These are phyloP conservation scores for Chlorops oryzae DNA, from an alignment of 1,140 invertebrate genomes.

Conservation along the genomic window DNA sequence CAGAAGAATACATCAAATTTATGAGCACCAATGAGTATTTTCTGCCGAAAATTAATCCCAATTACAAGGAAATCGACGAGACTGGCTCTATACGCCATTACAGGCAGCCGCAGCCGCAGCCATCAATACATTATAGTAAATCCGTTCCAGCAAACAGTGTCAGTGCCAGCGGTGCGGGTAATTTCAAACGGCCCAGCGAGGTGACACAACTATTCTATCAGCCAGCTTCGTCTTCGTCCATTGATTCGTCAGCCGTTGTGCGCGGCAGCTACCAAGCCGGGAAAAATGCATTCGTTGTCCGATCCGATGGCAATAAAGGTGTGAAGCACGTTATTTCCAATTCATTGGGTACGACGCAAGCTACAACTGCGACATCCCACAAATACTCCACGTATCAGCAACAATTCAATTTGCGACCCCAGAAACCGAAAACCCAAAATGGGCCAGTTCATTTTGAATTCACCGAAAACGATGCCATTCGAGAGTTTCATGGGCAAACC, in stretches of 20 bases:
- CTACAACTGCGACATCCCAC: slow-evolving; percentile 14
- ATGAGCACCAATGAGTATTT: slow-evolving; percentile 45
- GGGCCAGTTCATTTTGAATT: slow-evolving; percentile 41
- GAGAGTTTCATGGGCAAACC: background rate
- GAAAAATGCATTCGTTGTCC: slow-evolving; percentile 38
- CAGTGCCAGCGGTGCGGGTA: slow-evolving; percentile 19
- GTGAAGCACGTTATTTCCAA: slow-evolving; percentile 35
- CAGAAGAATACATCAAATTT: slow-evolving; percentile 37
- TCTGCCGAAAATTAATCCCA: slow-evolving; percentile 33
- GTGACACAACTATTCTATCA: slow-evolving; percentile 39
- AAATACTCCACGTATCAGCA: slow-evolving; percentile 16
- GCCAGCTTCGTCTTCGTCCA: slow-evolving; percentile 30
- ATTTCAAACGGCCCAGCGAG: slow-evolving; percentile 20
- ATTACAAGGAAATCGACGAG: slow-evolving; percentile 36
- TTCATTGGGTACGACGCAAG: slow-evolving; percentile 16
- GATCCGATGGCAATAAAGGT: slow-evolving; percentile 39
- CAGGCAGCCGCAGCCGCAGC: slow-evolving; percentile 4
- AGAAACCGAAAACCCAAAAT: background rate
- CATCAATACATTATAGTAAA: slow-evolving; percentile 14
- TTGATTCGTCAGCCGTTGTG: slow-evolving; percentile 31
- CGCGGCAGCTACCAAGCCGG: slow-evolving; percentile 39
- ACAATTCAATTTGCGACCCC: too few relatives aligned
- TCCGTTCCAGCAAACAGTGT: too few relatives aligned
- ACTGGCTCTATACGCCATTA: slow-evolving; percentile 19
- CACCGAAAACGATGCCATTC: slow-evolving; percentile 37